A percentile compares a stretch with the other conserved stretches of the same genome.
Conservation (phyloP, 2,113 vertebrate species). For the Telmatochromis sp. region DNA sequence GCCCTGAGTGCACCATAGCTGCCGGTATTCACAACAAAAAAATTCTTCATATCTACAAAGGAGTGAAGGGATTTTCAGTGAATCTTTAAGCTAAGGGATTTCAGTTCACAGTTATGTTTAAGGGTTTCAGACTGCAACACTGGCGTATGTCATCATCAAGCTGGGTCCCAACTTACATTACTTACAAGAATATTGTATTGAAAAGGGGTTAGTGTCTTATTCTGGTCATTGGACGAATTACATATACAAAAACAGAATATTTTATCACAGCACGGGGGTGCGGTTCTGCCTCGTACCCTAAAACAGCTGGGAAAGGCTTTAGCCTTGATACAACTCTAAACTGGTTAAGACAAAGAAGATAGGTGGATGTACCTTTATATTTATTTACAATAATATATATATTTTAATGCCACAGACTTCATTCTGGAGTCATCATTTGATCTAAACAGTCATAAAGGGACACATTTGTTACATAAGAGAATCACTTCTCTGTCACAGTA, state of each 20-base stretch:
- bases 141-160: neutral
- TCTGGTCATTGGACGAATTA: neutral
- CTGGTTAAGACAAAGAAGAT: neutral
- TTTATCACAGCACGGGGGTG: neutral
- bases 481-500: neutral
- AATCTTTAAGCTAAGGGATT: neutral
- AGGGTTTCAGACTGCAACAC: neutral
- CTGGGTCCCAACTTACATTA: neutral
- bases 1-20: neutral
- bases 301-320: fast-evolving
- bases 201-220: neutral
- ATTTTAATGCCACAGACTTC: neutral
- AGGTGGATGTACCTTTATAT: neutral
- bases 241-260: neutral
- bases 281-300: neutral
- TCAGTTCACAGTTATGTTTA: neutral
- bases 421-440: neutral
- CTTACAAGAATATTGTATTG: neutral
- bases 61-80: neutral
- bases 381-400: neutral
- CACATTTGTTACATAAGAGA: neutral
- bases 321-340: neutral
- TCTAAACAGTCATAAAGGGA: neutral
- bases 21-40: neutral
- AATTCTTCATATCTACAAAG: neutral